Conservation (phyloP, 2,113 vertebrate species). For the Corynorhinus townsendii region DNA sequence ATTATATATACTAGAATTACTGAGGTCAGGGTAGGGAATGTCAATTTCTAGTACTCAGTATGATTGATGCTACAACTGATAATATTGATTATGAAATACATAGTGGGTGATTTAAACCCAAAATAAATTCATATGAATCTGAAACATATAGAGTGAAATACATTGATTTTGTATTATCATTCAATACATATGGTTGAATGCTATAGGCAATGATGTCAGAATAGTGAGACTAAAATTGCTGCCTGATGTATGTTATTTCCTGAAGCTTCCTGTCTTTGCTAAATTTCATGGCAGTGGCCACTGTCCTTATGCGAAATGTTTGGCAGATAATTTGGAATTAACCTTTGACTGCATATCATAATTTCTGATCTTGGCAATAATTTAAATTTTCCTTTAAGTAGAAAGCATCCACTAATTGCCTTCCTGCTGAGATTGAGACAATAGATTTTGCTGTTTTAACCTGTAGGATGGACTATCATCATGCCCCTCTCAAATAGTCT, state of each 20-base stretch:
- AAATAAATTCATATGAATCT: neutral
- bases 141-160: neutral
- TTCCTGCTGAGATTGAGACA: conserved; percentile 8
- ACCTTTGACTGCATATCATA: neutral
- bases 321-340: neutral
- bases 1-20: neutral
- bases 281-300: neutral
- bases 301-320: neutral
- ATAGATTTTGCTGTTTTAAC: conserved; percentile 51
- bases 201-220: neutral
- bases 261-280: neutral
- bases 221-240: neutral
- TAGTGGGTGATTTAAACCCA: neutral
- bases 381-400: neutral
- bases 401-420: neutral
- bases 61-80: neutral
- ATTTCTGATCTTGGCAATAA: conserved; percentile 21
- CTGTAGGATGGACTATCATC: neutral
- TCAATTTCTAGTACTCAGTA: neutral
- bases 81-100: neutral
- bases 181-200: neutral
- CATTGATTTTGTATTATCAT: neutral
- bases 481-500: conserved; percentile 35
- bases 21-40: neutral
- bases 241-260: neutral